A percentile compares a stretch with the other conserved stretches of the same genome.
Evolutionary conservation across 35 echinoderm and acorn worm genomes (phyloP).

Genomic region (Amphiura filiformis): DNA sequence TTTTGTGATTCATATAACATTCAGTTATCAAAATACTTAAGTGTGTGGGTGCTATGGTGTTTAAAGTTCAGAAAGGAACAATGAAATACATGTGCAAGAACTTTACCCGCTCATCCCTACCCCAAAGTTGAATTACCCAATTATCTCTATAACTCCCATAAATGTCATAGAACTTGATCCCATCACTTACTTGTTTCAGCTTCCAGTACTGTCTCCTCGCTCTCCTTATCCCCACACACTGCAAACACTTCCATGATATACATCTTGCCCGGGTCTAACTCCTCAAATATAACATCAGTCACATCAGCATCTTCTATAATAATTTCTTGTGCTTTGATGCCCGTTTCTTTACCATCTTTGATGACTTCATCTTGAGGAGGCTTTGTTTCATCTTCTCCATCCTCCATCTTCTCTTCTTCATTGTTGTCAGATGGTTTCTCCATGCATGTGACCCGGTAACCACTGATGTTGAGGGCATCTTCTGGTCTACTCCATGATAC

Average conservation of each 20-base stretch:
- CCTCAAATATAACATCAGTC: neutral
- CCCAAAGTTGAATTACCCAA: no score
- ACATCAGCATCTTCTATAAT: neutral
- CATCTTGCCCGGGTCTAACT: neutral
- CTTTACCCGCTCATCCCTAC: no score
- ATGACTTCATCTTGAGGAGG: no score
- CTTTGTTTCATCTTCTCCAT: no score
- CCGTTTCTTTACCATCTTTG: no score
- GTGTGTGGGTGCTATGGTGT: no score
- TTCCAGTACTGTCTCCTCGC: neutral
- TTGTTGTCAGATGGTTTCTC: neutral
- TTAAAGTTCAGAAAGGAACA: no score
- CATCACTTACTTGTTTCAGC: slow-evolving; percentile 15
- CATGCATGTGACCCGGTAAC: neutral
- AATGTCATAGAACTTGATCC: no score
- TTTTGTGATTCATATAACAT: no score
- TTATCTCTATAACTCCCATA: no score
- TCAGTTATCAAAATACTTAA: no score
- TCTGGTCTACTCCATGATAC: neutral
- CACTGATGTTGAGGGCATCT: neutral
- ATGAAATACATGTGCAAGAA: no score
- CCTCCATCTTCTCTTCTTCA: neutral
- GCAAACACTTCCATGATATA: neutral
- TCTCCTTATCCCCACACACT: neutral
- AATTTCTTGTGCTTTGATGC: neutral